phyloP scores from a whole-genome alignment of 1,140 invertebrate genomes.

The Listronotus oregonensis region DNA sequence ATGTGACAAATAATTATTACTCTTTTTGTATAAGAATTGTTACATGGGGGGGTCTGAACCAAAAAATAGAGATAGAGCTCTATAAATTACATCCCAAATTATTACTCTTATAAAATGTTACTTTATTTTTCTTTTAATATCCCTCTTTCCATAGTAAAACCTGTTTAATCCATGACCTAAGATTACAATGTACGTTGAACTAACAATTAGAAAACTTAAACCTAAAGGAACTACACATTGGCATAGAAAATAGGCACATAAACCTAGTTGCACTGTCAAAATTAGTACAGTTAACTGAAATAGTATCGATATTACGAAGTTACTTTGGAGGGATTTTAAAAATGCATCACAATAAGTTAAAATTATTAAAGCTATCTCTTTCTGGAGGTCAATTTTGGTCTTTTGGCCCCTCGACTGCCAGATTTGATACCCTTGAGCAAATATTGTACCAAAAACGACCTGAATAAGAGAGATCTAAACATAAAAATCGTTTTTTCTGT shows the following conservation, averaged over 20 bases:
- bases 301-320: slow-evolving; percentile 10
- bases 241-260: slow-evolving; percentile 25
- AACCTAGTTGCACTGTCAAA: slow-evolving; percentile 24
- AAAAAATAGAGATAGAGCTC: no score
- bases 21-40: no score
- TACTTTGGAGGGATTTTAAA: neutral
- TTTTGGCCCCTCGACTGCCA: slow-evolving; percentile 1
- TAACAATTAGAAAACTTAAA: slow-evolving; percentile 31
- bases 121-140: slow-evolving; percentile 18
- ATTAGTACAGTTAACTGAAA: slow-evolving; percentile 28
- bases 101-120: neutral
- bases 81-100: no score
- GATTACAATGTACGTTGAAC: slow-evolving; percentile 6
- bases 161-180: slow-evolving; percentile 22
- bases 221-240: slow-evolving; percentile 29
- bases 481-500: slow-evolving; percentile 44
- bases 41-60: no score
- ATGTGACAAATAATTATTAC: no score
- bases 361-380: slow-evolving; percentile 1
- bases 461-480: slow-evolving; percentile 42
- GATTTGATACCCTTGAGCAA: slow-evolving; percentile 18
- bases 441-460: slow-evolving; percentile 32
- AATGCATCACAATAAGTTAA: slow-evolving; percentile 1
- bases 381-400: slow-evolving; percentile 19
- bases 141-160: slow-evolving; percentile 14